Evolutionary conservation across 2,113 vertebrate species (phyloP), one percentile per base, ranked within the genome.

Genomic region (Numida meleagris): DNA sequence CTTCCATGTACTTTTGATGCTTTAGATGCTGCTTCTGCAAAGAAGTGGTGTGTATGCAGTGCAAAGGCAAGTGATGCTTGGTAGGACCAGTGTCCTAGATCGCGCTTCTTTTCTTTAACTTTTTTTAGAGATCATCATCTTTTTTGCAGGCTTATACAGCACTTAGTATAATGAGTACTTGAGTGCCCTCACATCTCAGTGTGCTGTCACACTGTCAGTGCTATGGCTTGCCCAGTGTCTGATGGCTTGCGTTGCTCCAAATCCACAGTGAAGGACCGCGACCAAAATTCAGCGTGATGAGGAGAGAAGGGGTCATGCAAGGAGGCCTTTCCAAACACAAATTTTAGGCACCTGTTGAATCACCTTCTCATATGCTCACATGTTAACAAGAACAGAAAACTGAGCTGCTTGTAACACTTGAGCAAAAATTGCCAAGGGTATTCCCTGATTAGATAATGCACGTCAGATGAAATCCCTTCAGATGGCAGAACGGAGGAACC

Each of bases 181-280:
- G 46, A 42, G 6, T 31, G 16, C 61, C 31, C 23, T 21, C 12
- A 29, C 46, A 16, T 27, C 46, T 57, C 63, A 12, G 40, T 10
- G 33, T 50, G 7, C 14, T 36, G 34, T 23, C 24, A 7, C 55
- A 27, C 34, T 66, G 29, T 25, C 18, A 11, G 33, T 13, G 43
- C 48, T 4, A 0, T n/a, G 42, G 48, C 29, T 63, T 6, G 50
- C 62, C 46, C 2, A 4, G 1, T 1, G 2, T 55, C 63, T 1
- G 2, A 2, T 34, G 12, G 62, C 34, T 51, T 12, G 34, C 1
- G 1, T 53, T 23, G 43, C 29, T 75, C 31, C 0, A 0, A 43
- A 65, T 38, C 58, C 1, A 0, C 27, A 16, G 13, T 11, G 2
- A 42, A 72, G 38, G n/a, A 25, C 40, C 1, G 1, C 6, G 21